A percentile compares a stretch with the other conserved stretches of the same genome.
Evolutionary conservation across 1,140 invertebrate species (phyloP).

Genomic region (Zaprionus ornatus): DNA sequence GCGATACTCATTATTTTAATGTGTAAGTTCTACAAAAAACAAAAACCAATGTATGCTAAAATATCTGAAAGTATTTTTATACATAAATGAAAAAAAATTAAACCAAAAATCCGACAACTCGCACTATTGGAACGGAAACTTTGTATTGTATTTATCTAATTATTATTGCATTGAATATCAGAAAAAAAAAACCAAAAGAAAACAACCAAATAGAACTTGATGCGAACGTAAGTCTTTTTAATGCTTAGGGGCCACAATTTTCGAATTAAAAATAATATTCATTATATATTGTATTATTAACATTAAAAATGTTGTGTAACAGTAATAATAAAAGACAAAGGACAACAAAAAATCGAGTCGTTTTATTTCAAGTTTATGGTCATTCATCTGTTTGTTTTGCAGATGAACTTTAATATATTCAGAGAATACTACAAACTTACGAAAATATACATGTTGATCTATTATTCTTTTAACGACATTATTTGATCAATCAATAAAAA

Average conservation of each 20-base stretch:
- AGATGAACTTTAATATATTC: too few relatives aligned
- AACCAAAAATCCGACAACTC: slow-evolving; percentile 24
- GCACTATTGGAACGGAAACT: slow-evolving; percentile 4
- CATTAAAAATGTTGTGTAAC: slow-evolving; percentile 82
- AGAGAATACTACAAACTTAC: too few relatives aligned
- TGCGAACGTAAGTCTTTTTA: slow-evolving; percentile 74
- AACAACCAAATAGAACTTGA: slow-evolving; percentile 68
- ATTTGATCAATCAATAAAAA: too few relatives aligned
- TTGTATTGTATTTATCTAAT: slow-evolving; percentile 7
- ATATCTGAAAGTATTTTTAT: slow-evolving; percentile 81
- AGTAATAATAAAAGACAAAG: slow-evolving; percentile 74
- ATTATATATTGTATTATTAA: slow-evolving; percentile 80
- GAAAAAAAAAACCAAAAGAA: slow-evolving; percentile 17
- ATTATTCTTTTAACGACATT: too few relatives aligned
- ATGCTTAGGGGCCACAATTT: slow-evolving; percentile 83
- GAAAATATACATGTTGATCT: too few relatives aligned
- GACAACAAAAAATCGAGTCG: slow-evolving; percentile 57
- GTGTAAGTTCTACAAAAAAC: slow-evolving; percentile 56
- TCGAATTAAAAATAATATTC: slow-evolving; percentile 66
- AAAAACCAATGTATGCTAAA: slow-evolving; percentile 60
- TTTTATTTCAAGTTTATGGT: not conserved
- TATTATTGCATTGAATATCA: slow-evolving; percentile 23
- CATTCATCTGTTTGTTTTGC: too few relatives aligned
- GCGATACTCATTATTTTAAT: slow-evolving; percentile 78
- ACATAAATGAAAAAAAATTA: slow-evolving; percentile 51